These are phyloP conservation scores for Anolis apletophallus DNA, from an alignment of 2,797 vertebrate species.

Conservation along the genomic window DNA sequence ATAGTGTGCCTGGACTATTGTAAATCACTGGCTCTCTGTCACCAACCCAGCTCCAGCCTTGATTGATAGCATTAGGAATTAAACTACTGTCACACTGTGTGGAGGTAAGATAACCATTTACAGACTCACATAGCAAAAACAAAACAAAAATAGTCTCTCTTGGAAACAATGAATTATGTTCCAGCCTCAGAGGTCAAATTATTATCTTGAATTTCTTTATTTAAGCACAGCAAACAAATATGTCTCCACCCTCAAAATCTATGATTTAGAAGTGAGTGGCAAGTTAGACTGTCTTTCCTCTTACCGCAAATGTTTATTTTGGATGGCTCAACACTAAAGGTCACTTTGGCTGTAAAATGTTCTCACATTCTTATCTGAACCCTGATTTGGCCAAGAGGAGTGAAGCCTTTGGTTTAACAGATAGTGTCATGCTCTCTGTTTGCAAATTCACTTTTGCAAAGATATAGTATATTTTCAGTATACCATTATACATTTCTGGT, in stretches of 20 bases:
- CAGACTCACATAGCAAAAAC: conserved; percentile 48
- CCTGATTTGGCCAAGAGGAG: neutral
- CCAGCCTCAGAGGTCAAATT: conserved; percentile 30
- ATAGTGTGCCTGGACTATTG: conserved; percentile 69
- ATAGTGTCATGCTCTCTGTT: neutral
- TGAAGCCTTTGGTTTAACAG: neutral
- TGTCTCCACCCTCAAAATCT: neutral
- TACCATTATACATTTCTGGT: neutral
- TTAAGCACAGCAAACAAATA: conserved; percentile 50
- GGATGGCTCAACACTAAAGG: neutral
- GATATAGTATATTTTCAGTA: neutral
- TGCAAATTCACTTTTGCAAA: too few species aligned
- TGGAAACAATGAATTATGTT: conserved; percentile 38
- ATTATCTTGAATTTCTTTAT: conserved; percentile 55
- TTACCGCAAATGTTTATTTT: conserved; percentile 37
- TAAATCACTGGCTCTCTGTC: conserved; percentile 73
- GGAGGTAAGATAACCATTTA: conserved; percentile 56
- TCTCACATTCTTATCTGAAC: conserved; percentile 11
- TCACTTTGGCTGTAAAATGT: neutral
- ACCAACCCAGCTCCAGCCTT: conserved; percentile 58
- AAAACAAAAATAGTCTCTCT: conserved; percentile 60
- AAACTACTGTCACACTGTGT: conserved; percentile 61
- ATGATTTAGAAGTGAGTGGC: conserved; percentile 17
- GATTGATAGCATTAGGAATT: conserved; percentile 70
- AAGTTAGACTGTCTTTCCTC: conserved; percentile 21